Evolutionary conservation across 2,113 vertebrate species (phyloP).

Genomic region (Marcusenius ussheri): DNA sequence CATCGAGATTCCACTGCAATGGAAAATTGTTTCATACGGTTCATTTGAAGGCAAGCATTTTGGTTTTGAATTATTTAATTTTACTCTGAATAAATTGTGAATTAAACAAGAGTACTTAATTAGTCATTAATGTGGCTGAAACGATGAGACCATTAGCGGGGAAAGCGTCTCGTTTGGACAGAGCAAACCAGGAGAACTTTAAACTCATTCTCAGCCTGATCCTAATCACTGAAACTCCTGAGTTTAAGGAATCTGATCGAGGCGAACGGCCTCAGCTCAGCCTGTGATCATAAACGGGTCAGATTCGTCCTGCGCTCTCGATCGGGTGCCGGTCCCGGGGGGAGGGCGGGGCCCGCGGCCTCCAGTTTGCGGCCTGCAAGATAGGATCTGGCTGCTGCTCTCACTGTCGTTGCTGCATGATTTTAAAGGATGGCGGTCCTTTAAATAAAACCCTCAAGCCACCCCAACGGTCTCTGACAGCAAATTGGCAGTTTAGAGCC

Average conservation of each 20-base stretch:
- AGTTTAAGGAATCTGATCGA: neutral
- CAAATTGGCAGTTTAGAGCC: neutral
- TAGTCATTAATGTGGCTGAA: slow-evolving; percentile 8
- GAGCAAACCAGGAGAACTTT: neutral
- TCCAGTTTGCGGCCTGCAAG: neutral
- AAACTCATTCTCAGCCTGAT: neutral
- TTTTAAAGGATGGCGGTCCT: neutral
- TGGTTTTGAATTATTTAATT: slow-evolving; percentile 13
- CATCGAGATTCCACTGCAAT: neutral
- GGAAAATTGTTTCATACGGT: neutral
- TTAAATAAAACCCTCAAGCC: slow-evolving; percentile 9
- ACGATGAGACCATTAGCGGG: neutral
- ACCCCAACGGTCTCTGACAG: neutral
- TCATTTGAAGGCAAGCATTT: neutral
- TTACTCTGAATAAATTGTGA: neutral
- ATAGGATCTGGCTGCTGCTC: neutral
- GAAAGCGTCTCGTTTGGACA: neutral
- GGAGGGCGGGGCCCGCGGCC: neutral
- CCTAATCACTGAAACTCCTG: neutral
- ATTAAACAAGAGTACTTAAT: slow-evolving; percentile 8
- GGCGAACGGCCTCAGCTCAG: neutral
- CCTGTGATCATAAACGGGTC: neutral
- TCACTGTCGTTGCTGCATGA: neutral
- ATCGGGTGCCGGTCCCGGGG: rapidly evolving
- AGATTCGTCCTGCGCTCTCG: no score